Conservation (phyloP, 2,888 invertebrate genomes). For the Rhogogaster chlorosoma region DNA sequence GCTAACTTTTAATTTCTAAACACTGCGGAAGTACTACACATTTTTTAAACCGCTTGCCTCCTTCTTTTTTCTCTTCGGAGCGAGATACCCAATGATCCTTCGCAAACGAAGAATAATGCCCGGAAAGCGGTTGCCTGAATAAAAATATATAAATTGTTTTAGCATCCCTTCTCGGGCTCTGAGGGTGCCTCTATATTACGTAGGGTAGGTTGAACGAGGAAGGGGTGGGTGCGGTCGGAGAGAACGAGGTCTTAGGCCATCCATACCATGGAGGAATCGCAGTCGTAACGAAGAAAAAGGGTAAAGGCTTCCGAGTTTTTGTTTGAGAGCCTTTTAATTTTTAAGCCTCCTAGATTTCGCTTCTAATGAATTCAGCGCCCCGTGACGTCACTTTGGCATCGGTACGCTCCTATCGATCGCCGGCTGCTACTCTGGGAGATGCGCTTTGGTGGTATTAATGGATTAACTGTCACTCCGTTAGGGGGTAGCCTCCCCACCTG, state of each 20-base stretch:
- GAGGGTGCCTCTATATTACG: slow-evolving; percentile 24
- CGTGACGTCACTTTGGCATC: slow-evolving; percentile 66
- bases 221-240: not conserved
- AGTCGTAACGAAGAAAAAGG: slow-evolving; percentile 61
- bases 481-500: not conserved
- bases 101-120: slow-evolving; percentile 50
- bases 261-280: slow-evolving; percentile 59
- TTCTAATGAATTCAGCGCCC: slow-evolving; percentile 73
- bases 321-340: slow-evolving; percentile 75
- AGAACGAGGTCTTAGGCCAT: slow-evolving; percentile 45
- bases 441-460: slow-evolving; percentile 64
- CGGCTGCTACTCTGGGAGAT: slow-evolving; percentile 61
- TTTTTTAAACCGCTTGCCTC: slow-evolving; percentile 19
- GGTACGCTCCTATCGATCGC: slow-evolving; percentile 66
- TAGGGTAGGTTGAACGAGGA: slow-evolving; percentile 25
- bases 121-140: slow-evolving; percentile 52
- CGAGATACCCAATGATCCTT: slow-evolving; percentile 47
- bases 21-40: not conserved
- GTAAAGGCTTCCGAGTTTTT: slow-evolving; percentile 66
- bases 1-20: slow-evolving; percentile 39
- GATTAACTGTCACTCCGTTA: slow-evolving; percentile 57
- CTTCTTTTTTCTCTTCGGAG: not conserved
- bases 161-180: slow-evolving; percentile 44
- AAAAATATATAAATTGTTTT: slow-evolving; percentile 55
- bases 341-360: slow-evolving; percentile 69